phyloP scores from a whole-genome alignment of 2,888 invertebrate genomes.

The Loripinus fragilis region DNA sequence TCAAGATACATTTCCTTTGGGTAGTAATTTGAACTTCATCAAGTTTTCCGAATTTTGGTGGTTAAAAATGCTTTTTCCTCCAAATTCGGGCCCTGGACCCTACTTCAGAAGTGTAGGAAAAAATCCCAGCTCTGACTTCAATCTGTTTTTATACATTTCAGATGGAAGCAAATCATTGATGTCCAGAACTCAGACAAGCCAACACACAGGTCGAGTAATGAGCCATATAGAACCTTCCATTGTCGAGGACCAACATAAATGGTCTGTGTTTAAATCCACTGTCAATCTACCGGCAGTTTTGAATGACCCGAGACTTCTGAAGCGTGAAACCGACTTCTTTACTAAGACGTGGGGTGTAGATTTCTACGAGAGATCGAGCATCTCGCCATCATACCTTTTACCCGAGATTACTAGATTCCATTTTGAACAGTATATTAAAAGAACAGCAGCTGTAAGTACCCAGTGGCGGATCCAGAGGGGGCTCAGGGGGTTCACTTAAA shows the following conservation, averaged over 20 bases:
- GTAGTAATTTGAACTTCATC: no score
- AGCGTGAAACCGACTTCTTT: constrained; percentile 93
- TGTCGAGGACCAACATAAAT: constrained; percentile 84
- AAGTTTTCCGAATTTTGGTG: no score
- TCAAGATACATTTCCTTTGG: no score
- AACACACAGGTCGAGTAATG: neutral
- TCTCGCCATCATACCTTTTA: constrained; percentile 91
- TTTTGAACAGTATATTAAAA: constrained; percentile 94
- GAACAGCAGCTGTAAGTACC: constrained; percentile 85
- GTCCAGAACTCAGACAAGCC: neutral
- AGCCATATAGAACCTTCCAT: constrained; percentile 74
- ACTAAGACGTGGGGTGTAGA: constrained; percentile 99
- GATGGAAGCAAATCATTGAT: constrained; percentile 4
- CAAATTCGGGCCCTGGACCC: no score
- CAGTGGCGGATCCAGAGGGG: no score
- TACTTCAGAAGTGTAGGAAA: no score
- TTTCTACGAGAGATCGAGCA: constrained; percentile 91
- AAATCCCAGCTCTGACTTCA: no score
- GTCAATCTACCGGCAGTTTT: constrained; percentile 98
- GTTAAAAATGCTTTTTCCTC: no score
- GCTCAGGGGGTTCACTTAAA: no score
- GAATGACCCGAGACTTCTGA: constrained; percentile 92
- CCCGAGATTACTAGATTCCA: constrained; percentile 92
- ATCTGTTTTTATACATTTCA: no score
- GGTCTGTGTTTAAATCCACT: constrained; percentile 95